Evolutionary conservation across 1,140 invertebrate species (phyloP), one percentile per base, ranked within the genome.

Genomic region (Caerostris extrusa): DNA sequence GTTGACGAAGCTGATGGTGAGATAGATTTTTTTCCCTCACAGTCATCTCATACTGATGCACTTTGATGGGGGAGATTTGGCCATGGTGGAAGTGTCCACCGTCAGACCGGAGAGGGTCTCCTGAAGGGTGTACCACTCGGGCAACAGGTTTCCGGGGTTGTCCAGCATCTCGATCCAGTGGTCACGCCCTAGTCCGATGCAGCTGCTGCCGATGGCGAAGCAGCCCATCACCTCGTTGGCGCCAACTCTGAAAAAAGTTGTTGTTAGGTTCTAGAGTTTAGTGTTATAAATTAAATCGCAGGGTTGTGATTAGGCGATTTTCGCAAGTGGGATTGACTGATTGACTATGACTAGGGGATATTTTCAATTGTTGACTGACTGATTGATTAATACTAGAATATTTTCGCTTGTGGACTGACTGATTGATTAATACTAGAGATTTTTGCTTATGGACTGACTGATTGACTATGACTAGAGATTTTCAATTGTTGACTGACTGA

Each of bases 151-250:
- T 97, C 19, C n/a, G 6, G 6, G 97, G 96, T 97, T 98, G 95
- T 98, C 98, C 95, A 98, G 95, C 98, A 98, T 98, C 96, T 98
- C 98, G 89, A 97, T 96, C 98, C 98, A 99, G 95, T 99, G 98
- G 95, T 98, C 98, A 81, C 98, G 97, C 3, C 98, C 98, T 8
- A 98, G 97, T 17, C 98, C 98, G 87, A 98, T 97, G 95, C 97
- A 97, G 88, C 96, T 97, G 1, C 97, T 97, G 2, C 98, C 98
- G 88, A 98, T 97, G 4, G 97, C 97, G 56, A 97, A 97, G 95
- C 97, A 98, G 7, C 98, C 98, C 96, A 98, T 98, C 77, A 98
- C 96, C 95, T 98, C 98, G 95, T 98, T 98, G 55, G 97, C 97
- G 8, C 98, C 98, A 95, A 98, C 98, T 95, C 98, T 98, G 95